Evolutionary conservation across 2,888 invertebrate genomes (phyloP), one percentile per base, ranked within the genome.

Genomic region (Malthinus seriepunctatus): DNA sequence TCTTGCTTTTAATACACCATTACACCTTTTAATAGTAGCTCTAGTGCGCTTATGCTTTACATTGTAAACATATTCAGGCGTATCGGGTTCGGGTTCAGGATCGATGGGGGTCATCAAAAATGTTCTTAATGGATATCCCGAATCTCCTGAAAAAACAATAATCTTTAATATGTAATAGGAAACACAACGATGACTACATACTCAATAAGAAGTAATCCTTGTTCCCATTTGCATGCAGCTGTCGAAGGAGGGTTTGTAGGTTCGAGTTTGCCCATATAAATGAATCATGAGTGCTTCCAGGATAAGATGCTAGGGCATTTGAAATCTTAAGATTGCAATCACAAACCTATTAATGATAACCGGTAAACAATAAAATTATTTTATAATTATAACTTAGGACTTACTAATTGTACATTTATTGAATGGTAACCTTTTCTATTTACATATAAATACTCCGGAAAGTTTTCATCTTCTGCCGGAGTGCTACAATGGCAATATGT

Each of bases 341-440:
- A 23, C 49, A 49, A 11, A 52, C 33, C 35, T 42, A 14, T 31
- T 52, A 65, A 65, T 46, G 15, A 10, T 3, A 37, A 9, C 39
- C 9, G 14, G 34, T 8, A 9, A 32, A 8, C 12, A n/a, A n/a
- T 50, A 9, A 14, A 9, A n/a, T n/a, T 39, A 42, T 32, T 35
- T 11, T 33, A 14, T 15, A 11, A 12, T n/a, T 8, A 23, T 35
- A n/a, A 31, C 8, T 39, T 38, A 31, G 10, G 48, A 48, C 50
- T 50, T 58, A 71, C 69, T 59, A 71, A 32, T 53, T 71, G 70
- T 23, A 69, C 68, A 62, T 72, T 71, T 11, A 71, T 58, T 3
- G 68, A 70, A 63, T 69, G 70, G 57, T 69, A 70, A 15, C 53
- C 58, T 62, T 69, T 70, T 14, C 69, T 34, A 53, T 70, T 71